These are phyloP conservation scores for Cottoperca gobio DNA, from an alignment of 2,797 vertebrate genomes.

Conservation along the genomic window DNA sequence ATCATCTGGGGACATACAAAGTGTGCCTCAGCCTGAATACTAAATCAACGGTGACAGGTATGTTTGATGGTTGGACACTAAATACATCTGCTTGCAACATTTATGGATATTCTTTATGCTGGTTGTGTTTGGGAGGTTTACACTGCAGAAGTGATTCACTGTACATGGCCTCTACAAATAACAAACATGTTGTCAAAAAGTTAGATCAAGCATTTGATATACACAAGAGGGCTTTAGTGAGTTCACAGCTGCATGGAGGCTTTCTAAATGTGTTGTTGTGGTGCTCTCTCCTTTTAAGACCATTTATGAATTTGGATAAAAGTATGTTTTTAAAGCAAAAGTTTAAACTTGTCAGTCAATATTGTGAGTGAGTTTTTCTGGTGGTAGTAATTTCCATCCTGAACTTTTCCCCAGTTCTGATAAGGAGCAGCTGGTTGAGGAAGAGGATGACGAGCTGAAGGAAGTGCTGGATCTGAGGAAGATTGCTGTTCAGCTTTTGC, in stretches of 20 bases:
- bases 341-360: background rate
- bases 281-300: background rate
- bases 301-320: background rate
- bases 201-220: background rate
- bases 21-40: background rate
- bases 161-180: background rate
- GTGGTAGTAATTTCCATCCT: background rate
- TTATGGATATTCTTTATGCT: background rate
- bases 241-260: background rate
- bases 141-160: background rate
- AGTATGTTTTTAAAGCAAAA: background rate
- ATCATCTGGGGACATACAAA: background rate
- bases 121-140: too few relatives aligned
- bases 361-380: background rate
- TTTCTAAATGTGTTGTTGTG: background rate
- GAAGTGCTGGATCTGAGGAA: constrained; percentile 96
- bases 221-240: background rate
- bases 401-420: constrained; percentile 83
- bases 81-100: background rate
- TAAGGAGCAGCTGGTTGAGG: constrained; percentile 91
- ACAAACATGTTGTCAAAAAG: background rate
- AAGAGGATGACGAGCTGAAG: constrained; percentile 94
- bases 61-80: background rate
- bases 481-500: constrained; percentile 94
- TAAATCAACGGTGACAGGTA: background rate